A percentile compares a stretch with the other conserved stretches of the same genome.
These are phyloP conservation scores for Drosophila melanogaster DNA, from an alignment of 1,140 invertebrate species.

Conservation along the genomic window Release_6_plus_ISO1_MT NT_037436.4:19224501-19225000, in stretches of 20 bases:
- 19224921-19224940: slow-evolving; percentile 15
- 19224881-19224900: slow-evolving; percentile 24
- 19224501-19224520: too few species aligned
- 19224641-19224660: slow-evolving; percentile 10
- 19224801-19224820: slow-evolving; percentile 33
- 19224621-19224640: slow-evolving; percentile 55
- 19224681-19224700: slow-evolving; percentile 24
- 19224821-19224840: slow-evolving; percentile 47
- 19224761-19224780: slow-evolving; percentile 9
- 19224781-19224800: neutral
- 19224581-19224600: slow-evolving; percentile 66
- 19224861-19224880: slow-evolving; percentile 71
- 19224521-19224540: neutral
- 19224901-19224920: slow-evolving; percentile 18
- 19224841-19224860: slow-evolving; percentile 62
- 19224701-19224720: slow-evolving; percentile 16
- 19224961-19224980: neutral
- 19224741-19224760: slow-evolving; percentile 70
- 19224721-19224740: slow-evolving; percentile 74
- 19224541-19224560: neutral
- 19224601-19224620: slow-evolving; percentile 81
- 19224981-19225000: neutral
- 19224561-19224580: neutral
- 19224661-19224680: slow-evolving; percentile 8
- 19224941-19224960: slow-evolving; percentile 1